Conservation (phyloP, 2,113 vertebrate genomes). For the Notarius lentiginosus region DNA sequence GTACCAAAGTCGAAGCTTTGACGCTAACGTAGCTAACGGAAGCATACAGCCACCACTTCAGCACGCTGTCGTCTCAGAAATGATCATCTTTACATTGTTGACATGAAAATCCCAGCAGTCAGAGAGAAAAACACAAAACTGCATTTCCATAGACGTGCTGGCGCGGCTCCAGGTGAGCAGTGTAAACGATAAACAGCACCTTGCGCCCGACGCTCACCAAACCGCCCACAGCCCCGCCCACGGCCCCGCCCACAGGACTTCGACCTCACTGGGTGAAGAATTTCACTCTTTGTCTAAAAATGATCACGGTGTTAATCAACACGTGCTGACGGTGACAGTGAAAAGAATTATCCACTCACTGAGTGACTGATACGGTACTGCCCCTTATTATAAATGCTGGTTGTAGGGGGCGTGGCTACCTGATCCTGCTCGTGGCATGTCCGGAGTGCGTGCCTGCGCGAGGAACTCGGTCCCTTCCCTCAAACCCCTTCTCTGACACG, state of each 20-base stretch:
- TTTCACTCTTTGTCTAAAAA: neutral
- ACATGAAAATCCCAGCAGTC: neutral
- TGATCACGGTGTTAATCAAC: neutral
- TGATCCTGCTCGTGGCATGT: neutral
- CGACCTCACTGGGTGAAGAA: neutral
- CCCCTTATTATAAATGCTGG: neutral
- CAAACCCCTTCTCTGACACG: neutral
- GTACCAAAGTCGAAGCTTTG: neutral
- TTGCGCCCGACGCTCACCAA: neutral
- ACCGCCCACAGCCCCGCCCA: neutral
- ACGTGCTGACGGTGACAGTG: no score
- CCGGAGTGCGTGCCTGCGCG: neutral
- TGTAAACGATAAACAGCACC: neutral
- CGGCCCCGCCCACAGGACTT: neutral
- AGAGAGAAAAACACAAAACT: neutral
- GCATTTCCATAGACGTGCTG: neutral
- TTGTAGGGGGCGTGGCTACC: neutral
- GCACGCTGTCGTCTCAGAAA: neutral
- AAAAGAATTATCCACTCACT: no score
- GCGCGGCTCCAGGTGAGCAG: neutral
- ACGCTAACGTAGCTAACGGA: neutral
- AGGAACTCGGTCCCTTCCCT: neutral
- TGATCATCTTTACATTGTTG: neutral
- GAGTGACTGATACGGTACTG: no score
- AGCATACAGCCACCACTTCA: neutral